These are phyloP conservation scores for Clarias laeviceps DNA, from an alignment of 2,797 vertebrate species.

Conservation along the genomic window DNA sequence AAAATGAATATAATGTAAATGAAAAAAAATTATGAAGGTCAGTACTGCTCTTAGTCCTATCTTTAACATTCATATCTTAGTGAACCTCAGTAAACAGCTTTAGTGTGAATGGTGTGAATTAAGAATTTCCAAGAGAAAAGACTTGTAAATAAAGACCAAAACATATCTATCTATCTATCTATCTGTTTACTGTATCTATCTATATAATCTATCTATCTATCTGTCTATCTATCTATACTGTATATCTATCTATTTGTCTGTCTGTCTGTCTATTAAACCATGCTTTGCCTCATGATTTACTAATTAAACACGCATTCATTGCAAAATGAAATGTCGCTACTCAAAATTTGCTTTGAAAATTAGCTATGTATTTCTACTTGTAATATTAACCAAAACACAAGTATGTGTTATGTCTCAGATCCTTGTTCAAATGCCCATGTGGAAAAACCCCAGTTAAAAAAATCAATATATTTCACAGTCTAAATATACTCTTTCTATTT, in stretches of 20 bases:
- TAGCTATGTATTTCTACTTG: not conserved
- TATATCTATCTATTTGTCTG: not conserved
- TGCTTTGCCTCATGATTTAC: not conserved
- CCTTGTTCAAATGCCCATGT: not conserved
- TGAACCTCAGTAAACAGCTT: not conserved
- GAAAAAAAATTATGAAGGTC: not conserved
- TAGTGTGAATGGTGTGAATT: not conserved
- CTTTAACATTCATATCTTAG: not conserved
- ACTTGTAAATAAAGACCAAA: not conserved
- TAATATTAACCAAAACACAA: not conserved
- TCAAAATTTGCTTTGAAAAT: not conserved
- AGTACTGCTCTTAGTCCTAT: not conserved
- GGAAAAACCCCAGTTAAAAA: not conserved
- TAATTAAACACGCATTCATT: not conserved
- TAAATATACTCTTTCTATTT: not conserved
- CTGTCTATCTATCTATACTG: not conserved
- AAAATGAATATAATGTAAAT: not conserved
- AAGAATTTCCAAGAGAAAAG: not conserved
- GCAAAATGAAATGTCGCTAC: not conserved
- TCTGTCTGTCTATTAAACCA: not conserved
- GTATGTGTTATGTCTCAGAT: not conserved
- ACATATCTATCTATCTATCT: not conserved
- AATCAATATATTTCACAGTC: not conserved
- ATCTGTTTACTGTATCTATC: not conserved
- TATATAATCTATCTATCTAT: not conserved